Conservation (phyloP, 2,113 vertebrate species). For the Chunga burmeisteri region DNA sequence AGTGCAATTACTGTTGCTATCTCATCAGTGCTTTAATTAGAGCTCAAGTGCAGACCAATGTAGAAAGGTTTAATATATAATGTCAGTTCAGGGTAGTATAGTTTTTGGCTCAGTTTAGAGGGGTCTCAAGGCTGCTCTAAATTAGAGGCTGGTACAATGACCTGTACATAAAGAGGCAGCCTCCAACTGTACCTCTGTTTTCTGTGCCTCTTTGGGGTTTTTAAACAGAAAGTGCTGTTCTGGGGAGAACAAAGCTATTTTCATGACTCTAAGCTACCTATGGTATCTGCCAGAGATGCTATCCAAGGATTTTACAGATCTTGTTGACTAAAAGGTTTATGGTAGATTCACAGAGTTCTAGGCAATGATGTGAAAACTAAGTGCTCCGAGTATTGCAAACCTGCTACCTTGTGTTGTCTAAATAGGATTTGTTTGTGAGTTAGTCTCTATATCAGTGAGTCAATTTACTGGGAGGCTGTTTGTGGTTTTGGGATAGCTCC, state of each 20-base stretch:
- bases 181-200: neutral
- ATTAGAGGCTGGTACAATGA: neutral
- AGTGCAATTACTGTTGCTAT: neutral
- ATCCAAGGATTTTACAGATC: neutral
- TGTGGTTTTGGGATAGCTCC: neutral
- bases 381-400: neutral
- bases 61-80: neutral
- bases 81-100: neutral
- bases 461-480: neutral
- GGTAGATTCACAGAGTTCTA: neutral
- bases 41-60: neutral
- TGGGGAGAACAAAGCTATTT: neutral
- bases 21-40: neutral
- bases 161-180: neutral
- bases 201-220: neutral
- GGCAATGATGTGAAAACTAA: neutral
- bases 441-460: neutral
- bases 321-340: neutral
- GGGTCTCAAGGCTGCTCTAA: neutral
- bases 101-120: neutral
- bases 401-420: neutral
- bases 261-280: neutral
- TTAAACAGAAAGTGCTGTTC: neutral
- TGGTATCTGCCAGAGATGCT: neutral
- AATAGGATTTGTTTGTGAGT: neutral